A percentile compares a stretch with the other conserved stretches of the same genome.
Evolutionary conservation across 2,113 vertebrate genomes (phyloP).

Genomic region (Chitala chitala): DNA sequence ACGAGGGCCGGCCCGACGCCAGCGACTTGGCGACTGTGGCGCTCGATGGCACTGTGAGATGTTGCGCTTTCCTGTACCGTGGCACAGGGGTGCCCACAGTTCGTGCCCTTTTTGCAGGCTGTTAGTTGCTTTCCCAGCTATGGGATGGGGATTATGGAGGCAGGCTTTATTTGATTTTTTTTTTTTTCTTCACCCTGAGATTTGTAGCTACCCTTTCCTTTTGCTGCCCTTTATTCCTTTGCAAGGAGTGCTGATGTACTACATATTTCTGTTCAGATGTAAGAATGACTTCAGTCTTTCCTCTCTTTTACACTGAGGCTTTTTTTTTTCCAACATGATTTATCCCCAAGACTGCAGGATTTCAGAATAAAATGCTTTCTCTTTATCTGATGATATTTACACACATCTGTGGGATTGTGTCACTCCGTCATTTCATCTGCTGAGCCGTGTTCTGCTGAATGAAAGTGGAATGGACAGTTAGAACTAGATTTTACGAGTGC

Average conservation of each 20-base stretch:
- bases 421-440: conserved; percentile 12
- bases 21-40: no score
- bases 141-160: no score
- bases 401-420: conserved; percentile 12
- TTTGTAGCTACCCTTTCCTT: conserved; percentile 40
- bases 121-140: conserved; percentile 32
- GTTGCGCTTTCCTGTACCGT: no score
- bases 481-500: background rate
- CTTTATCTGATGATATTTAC: conserved; percentile 24
- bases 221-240: conserved; percentile 34
- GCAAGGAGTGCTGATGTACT: conserved; percentile 9
- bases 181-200: conserved; percentile 29
- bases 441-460: background rate
- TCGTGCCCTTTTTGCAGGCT: conserved; percentile 40
- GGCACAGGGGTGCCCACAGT: no score
- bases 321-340: conserved; percentile 13
- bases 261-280: conserved; percentile 7
- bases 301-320: conserved; percentile 10
- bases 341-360: conserved; percentile 3
- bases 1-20: no score
- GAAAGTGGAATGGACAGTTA: background rate
- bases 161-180: background rate
- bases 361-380: conserved; percentile 12
- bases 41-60: no score
- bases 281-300: conserved; percentile 9